Evolutionary conservation across 2,797 vertebrate genomes (phyloP).

Genomic region (Peromyscus nudipes): DNA sequence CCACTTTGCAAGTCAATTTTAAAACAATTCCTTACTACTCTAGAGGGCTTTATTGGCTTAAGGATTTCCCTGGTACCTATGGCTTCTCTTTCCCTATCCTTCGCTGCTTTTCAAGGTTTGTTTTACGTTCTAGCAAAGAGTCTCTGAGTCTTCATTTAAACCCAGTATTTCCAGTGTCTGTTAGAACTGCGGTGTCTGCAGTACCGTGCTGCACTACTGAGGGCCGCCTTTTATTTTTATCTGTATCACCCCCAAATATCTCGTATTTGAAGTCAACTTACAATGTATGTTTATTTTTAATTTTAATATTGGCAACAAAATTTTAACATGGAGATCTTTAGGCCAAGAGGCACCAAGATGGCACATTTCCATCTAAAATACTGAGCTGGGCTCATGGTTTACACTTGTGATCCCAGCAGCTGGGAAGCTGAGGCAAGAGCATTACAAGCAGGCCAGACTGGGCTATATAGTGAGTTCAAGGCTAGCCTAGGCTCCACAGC

Average conservation of each 20-base stretch:
- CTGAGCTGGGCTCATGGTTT: background rate
- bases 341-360: background rate
- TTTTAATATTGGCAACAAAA: constrained; percentile 50
- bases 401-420: background rate
- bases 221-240: constrained; percentile 20
- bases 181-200: background rate
- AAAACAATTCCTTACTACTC: constrained; percentile 47
- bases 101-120: constrained; percentile 47
- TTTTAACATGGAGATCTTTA: constrained; percentile 54
- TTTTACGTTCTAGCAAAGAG: constrained; percentile 28
- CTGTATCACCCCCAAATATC: constrained; percentile 30
- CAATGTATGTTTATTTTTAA: constrained; percentile 50
- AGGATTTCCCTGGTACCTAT: background rate
- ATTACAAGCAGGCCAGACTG: background rate
- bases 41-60: constrained; percentile 40
- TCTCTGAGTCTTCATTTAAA: constrained; percentile 33
- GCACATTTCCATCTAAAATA: constrained; percentile 42
- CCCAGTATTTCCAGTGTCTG: background rate
- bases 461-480: background rate
- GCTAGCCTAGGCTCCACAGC: background rate
- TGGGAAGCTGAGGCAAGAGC: background rate
- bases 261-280: constrained; percentile 56
- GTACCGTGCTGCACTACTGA: background rate
- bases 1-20: background rate
- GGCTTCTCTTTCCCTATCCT: background rate